Conservation (phyloP, 2,888 invertebrate species). For the Nyleta sp. region DNA sequence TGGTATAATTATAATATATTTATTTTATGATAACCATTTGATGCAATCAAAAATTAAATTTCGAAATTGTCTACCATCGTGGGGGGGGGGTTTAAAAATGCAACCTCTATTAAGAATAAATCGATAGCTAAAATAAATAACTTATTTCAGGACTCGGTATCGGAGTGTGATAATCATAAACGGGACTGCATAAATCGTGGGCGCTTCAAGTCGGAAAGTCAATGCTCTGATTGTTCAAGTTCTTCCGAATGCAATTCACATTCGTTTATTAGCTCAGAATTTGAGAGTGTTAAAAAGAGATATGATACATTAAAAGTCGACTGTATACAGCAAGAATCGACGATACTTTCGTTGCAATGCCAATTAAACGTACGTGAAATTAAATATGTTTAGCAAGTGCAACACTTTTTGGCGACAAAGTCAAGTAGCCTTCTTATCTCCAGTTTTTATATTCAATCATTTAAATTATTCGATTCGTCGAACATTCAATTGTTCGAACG, state of each 20-base stretch:
- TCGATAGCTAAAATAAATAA: no score
- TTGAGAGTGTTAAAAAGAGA: constrained; percentile 16
- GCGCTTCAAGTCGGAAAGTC: constrained; percentile 10
- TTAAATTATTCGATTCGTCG: not conserved
- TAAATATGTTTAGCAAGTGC: no score
- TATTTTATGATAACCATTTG: not conserved
- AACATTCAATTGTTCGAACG: not conserved
- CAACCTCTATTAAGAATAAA: no score
- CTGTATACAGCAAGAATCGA: constrained; percentile 42
- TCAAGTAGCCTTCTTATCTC: no score
- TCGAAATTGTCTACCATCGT: no score
- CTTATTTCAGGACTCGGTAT: constrained; percentile 13
- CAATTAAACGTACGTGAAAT: constrained; percentile 29
- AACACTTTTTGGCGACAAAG: no score
- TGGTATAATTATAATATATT: constrained; percentile 1
- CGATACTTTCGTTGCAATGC: constrained; percentile 16
- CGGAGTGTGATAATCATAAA: constrained; percentile 14
- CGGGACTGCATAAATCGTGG: constrained; percentile 1
- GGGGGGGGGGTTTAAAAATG: no score
- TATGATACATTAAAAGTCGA: constrained; percentile 35
- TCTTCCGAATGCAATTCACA: constrained; percentile 34
- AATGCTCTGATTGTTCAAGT: constrained; percentile 35
- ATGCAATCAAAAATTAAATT: not conserved
- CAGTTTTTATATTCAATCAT: not conserved
- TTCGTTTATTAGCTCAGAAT: constrained; percentile 32